Conservation (phyloP, 2,797 vertebrate genomes). For the Nasua narica region DNA sequence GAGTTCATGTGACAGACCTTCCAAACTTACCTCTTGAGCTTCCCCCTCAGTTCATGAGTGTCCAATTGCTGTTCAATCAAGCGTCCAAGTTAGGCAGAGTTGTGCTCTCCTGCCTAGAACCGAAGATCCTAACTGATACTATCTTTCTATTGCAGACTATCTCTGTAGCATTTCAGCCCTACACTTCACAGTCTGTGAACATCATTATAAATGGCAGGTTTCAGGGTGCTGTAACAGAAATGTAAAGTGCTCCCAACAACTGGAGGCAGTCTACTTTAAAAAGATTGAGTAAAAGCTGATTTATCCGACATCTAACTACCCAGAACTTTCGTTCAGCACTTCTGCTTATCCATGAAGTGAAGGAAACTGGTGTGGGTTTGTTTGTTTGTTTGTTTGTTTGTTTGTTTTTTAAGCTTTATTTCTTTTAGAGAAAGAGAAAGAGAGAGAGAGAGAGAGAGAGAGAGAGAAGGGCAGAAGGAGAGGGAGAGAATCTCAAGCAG, state of each 20-base stretch:
- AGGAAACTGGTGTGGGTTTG: not conserved
- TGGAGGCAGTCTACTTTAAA: not conserved
- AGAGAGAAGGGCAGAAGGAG: not conserved
- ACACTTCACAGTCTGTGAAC: not conserved
- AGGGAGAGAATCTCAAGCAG: not conserved
- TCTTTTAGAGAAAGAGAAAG: not conserved
- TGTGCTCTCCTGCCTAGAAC: not conserved
- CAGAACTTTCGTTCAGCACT: not conserved
- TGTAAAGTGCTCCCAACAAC: not conserved
- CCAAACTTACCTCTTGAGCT: not conserved
- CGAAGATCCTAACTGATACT: not conserved
- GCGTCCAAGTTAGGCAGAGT: not conserved
- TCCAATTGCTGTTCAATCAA: not conserved
- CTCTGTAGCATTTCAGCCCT: not conserved
- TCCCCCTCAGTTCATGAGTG: not conserved
- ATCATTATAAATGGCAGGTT: fast-evolving
- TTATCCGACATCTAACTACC: not conserved
- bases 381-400: too few relatives aligned
- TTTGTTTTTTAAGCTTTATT: not conserved
- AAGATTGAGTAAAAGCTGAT: not conserved
- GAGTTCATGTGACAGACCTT: not conserved
- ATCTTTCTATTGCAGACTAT: too few relatives aligned
- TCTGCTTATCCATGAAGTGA: not conserved
- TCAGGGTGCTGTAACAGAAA: not conserved
- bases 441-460: not conserved